Evolutionary conservation across 2,113 vertebrate species (phyloP), one percentile per base, ranked within the genome.

Genomic region (Chinchilla lanigera): DNA sequence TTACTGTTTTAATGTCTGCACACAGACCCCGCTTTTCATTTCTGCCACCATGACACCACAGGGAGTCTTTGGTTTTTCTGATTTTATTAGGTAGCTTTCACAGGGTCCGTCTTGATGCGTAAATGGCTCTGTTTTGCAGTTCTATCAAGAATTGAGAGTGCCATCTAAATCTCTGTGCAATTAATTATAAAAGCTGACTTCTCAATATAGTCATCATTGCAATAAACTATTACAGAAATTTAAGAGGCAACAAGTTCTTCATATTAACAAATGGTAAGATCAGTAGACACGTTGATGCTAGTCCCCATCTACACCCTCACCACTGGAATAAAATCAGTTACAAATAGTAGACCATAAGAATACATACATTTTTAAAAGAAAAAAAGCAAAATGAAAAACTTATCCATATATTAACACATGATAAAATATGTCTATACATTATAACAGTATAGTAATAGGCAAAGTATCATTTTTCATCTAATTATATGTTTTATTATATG

Each of bases 1-100:
- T 50, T 16, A 47, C 89, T 65, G 71, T 61, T 95, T 33, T 86
- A 63, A 82, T 73, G n/a, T 86, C 94, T 90, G 95, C 87, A 52
- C 24, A 73, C 1, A 82, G 61, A 69, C 22, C 24, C 22, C 8
- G 30, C 20, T 56, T 58, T 19, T 91, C 54, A 73, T 16, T 8
- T 41, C 54, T 86, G 28, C 6, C 24, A 56, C 28, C 0, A 30
- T 13, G 28, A 89, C 30, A 63, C 5, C 8, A 17, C 1, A 38
- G n/a, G 54, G 26, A 69, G 83, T 20, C 20, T 44, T 77, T 63
- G 30, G 14, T 7, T 67, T 84, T 88, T 92, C 30, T 67, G 26
- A 30, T 14, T 52, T 63, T 33, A 54, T 80, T 9, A 71, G 38
- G 41, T 22, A 47, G 14, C 2, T 71, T 86, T 85, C 87, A 56